A percentile compares a stretch with the other conserved stretches of the same genome.
Evolutionary conservation across 1,140 invertebrate species (phyloP).

Genomic region (Drosophila tani): DNA sequence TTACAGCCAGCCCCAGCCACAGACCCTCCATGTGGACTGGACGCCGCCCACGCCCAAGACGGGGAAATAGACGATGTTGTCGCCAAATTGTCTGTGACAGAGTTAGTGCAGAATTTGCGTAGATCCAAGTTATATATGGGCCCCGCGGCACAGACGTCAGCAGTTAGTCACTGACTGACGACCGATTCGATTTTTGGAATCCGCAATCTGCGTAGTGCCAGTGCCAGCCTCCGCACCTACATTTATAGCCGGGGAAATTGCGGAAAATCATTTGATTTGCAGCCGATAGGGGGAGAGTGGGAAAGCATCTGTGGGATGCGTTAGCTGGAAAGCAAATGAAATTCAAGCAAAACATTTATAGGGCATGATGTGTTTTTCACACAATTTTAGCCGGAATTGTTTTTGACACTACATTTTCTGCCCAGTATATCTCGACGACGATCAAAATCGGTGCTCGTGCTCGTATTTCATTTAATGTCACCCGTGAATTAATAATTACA

Average conservation of each 20-base stretch:
- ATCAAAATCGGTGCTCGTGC: conserved; percentile 12
- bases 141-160: conserved; percentile 58
- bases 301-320: conserved; percentile 18
- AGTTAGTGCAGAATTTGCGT: conserved; percentile 69
- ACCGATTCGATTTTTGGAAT: conserved; percentile 53
- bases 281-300: conserved; percentile 32
- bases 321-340: conserved; percentile 42
- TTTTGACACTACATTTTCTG: conserved; percentile 31
- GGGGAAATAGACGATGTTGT: conserved; percentile 48
- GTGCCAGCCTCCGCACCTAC: conserved; percentile 24
- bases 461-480: conserved; percentile 57
- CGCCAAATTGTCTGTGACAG: conserved; percentile 79
- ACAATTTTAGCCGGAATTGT: conserved; percentile 44
- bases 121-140: conserved; percentile 55
- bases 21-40: conserved; percentile 25
- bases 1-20: conserved; percentile 32
- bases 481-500: conserved; percentile 45
- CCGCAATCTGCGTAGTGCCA: conserved; percentile 52
- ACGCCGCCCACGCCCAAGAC: conserved; percentile 40
- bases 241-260: conserved; percentile 43
- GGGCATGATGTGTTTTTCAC: conserved; percentile 61
- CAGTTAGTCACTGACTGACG: conserved; percentile 57
- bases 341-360: conserved; percentile 62
- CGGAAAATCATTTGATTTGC: conserved; percentile 65
- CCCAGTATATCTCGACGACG: not conserved